Evolutionary conservation across 2,113 vertebrate genomes (phyloP).

Genomic region (Axis porcinus): DNA sequence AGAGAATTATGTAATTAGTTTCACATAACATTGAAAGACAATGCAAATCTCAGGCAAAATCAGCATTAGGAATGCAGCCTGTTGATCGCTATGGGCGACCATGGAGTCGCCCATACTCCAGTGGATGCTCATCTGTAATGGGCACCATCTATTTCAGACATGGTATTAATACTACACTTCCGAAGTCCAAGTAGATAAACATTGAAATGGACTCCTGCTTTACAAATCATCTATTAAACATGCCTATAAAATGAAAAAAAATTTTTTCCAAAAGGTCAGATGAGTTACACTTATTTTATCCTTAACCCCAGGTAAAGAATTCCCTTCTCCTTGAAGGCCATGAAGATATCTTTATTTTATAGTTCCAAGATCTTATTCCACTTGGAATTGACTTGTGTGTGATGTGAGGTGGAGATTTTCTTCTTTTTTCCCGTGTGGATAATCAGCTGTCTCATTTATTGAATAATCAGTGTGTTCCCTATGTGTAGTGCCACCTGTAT

Average conservation of each 20-base stretch:
- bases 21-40: neutral
- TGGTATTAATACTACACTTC: constrained; percentile 9
- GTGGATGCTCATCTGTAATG: rapidly evolving
- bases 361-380: neutral
- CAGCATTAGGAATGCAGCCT: neutral
- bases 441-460: neutral
- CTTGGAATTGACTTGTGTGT: neutral
- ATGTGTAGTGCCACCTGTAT: neutral
- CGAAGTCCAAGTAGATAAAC: constrained; percentile 16
- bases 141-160: neutral
- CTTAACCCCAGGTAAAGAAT: constrained; percentile 24
- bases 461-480: neutral
- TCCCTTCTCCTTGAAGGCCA: neutral
- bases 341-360: neutral
- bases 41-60: neutral
- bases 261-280: neutral
- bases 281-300: constrained; percentile 3
- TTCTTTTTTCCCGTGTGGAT: neutral
- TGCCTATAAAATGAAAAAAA: constrained; percentile 10
- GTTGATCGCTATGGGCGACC: neutral
- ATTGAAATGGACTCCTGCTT: neutral
- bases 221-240: constrained; percentile 29
- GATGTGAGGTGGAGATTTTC: neutral
- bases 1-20: neutral
- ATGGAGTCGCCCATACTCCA: neutral